phyloP scores from a whole-genome alignment of 2,797 vertebrate genomes.

The Sorex maritimensis region DNA sequence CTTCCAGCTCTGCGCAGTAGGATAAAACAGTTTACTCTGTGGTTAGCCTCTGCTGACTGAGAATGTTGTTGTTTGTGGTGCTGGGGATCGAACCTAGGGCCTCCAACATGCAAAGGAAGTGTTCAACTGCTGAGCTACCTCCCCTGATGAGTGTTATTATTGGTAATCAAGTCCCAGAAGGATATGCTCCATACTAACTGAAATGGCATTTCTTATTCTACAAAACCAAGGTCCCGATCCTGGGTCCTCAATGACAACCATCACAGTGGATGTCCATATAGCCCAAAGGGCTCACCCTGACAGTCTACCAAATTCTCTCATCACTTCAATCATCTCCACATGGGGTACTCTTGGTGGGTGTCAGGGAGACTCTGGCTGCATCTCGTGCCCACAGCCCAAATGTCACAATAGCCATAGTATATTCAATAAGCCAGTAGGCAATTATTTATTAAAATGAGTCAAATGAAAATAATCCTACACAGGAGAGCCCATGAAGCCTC shows the following conservation, averaged over 20 bases:
- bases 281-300: not conserved
- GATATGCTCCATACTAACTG: not conserved
- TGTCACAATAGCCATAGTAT: not conserved
- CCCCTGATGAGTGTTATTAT: not conserved
- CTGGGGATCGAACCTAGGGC: too few species aligned
- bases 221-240: slow-evolving; percentile 26
- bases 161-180: slow-evolving; percentile 44
- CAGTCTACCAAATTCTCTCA: not conserved
- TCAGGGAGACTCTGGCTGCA: not conserved
- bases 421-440: slow-evolving; percentile 23
- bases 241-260: not conserved
- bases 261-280: not conserved
- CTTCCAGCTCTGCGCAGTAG: slow-evolving; percentile 24
- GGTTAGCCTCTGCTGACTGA: not conserved
- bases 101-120: too few species aligned
- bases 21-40: not conserved
- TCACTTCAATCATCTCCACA: not conserved
- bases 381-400: slow-evolving; percentile 6
- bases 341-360: slow-evolving; percentile 15
- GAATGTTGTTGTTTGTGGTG: too few species aligned
- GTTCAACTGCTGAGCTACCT: too few species aligned
- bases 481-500: not conserved
- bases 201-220: slow-evolving; percentile 57
- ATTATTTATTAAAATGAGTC: not conserved
- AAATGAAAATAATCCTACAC: not conserved